Percentiles rank a stretch among this genome's conserved stretches.
These are phyloP conservation scores for Cottoperca gobio DNA, from an alignment of 2,797 vertebrate species.

Conservation along the genomic window DNA sequence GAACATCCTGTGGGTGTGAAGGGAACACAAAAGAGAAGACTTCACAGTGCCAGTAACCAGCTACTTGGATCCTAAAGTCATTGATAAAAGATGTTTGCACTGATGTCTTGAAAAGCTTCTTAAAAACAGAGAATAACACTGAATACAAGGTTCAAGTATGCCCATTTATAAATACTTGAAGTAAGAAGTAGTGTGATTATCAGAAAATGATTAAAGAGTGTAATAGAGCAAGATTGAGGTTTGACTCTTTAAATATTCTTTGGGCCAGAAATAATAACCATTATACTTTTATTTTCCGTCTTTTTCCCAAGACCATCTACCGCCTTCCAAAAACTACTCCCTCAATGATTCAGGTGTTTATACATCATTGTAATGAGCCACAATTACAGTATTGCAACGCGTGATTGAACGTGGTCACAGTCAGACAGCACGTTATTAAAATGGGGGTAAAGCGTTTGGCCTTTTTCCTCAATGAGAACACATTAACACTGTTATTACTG, in stretches of 20 bases:
- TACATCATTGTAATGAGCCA: slow-evolving; percentile 59
- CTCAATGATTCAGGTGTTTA: slow-evolving; percentile 58
- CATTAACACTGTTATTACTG: slow-evolving; percentile 68
- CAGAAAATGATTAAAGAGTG: slow-evolving; percentile 19
- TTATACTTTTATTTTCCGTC: slow-evolving; percentile 27
- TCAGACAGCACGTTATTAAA: slow-evolving; percentile 56
- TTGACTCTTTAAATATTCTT: slow-evolving; percentile 29
- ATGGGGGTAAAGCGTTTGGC: slow-evolving; percentile 27
- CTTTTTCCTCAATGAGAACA: slow-evolving; percentile 64
- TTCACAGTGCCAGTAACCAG: slow-evolving; percentile 60
- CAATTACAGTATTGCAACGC: slow-evolving; percentile 43
- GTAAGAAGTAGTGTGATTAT: slow-evolving; percentile 7
- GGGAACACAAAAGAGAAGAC: slow-evolving; percentile 65
- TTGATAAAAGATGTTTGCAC: slow-evolving; percentile 59
- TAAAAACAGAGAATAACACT: slow-evolving; percentile 15
- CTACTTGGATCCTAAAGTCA: slow-evolving; percentile 47
- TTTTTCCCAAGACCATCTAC: slow-evolving; percentile 21
- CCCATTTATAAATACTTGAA: slow-evolving; percentile 12
- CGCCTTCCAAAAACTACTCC: slow-evolving; percentile 48
- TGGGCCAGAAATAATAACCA: slow-evolving; percentile 40
- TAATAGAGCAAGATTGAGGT: slow-evolving; percentile 25
- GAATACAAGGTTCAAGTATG: slow-evolving; percentile 21
- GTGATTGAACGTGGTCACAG: slow-evolving; percentile 36
- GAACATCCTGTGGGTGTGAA: slow-evolving; percentile 76
- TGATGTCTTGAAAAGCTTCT: slow-evolving; percentile 32